Base-by-base conservation (phyloP, 2,113 vertebrate species). In the Lagenorhynchus albirostris region DNA sequence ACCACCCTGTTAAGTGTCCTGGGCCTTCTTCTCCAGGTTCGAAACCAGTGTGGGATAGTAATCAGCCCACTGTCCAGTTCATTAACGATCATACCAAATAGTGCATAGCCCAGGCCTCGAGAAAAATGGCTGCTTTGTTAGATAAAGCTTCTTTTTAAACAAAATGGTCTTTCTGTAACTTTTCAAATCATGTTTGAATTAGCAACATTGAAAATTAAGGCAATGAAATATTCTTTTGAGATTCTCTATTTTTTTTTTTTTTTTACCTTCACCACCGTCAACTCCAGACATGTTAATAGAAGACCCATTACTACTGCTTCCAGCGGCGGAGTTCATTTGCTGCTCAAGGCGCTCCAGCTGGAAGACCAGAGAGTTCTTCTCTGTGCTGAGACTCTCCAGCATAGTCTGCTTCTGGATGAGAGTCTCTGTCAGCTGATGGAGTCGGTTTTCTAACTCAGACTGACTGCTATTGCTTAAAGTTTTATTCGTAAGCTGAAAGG, bases 331-430 rank as follows among this genome's bases (percentile, higher is more conserved):
- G 98, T 99, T 99, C 96, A 99, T 97, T 98, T 99, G 99, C 74
- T 99, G 99, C 85, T 99, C 99, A 0, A 99, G 98, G 31, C 99
- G 98, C 98, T 99, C 99, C 97, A 99, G 98, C 92, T 99, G 99
- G 97, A 99, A 99, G 89, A 99, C 99, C 70, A 99, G 99, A 0
- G 99, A 99, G 98, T 99, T 99, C 87, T 99, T 99, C 85, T 99
- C 99, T 0, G 99, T 99, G 98, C 99, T 99, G 95, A 99, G 98
- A 86, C 99, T 99, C 98, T 99, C 99, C 98, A 99, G 98, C 99
- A 99, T 99, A n/a, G 99, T 99, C 98, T 99, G 99, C 97, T 99
- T 99, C 99, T 99, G 99, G 98, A 99, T 99, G 96, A 99, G 98
- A 0, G 99, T 99, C 98, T 99, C 99, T 0, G 99, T 99, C 92